phyloP scores from a whole-genome alignment of 1,140 invertebrate genomes.

The Araneus ventricosus region DNA sequence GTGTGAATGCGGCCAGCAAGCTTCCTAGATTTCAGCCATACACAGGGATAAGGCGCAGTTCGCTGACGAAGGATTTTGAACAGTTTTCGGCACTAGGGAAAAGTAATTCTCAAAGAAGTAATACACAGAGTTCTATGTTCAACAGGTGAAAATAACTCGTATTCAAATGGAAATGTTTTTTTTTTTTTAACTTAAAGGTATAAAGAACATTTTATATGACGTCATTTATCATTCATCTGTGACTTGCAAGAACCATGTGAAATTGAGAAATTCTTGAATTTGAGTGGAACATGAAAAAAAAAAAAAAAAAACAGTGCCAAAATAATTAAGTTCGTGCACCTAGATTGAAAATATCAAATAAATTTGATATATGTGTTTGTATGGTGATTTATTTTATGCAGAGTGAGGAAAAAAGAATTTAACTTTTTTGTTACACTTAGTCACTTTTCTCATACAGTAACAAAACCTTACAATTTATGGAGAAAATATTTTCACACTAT shows the following conservation, averaged over 20 bases:
- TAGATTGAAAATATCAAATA: neutral
- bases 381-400: neutral
- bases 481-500: neutral
- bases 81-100: slow-evolving; percentile 41
- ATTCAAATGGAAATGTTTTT: neutral
- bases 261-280: neutral
- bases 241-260: neutral
- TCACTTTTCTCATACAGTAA: neutral
- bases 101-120: slow-evolving; percentile 10
- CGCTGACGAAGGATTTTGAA: slow-evolving; percentile 55
- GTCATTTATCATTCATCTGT: neutral
- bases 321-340: neutral
- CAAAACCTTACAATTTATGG: neutral
- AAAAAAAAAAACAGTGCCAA: slow-evolving; percentile 28
- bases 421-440: neutral
- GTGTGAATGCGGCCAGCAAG: slow-evolving; percentile 35
- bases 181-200: neutral
- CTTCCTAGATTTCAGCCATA: slow-evolving; percentile 63
- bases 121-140: slow-evolving; percentile 25
- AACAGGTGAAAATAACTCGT: slow-evolving; percentile 15
- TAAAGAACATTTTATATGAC: neutral
- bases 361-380: neutral
- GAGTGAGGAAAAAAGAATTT: neutral
- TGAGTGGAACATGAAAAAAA: neutral
- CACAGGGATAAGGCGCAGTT: slow-evolving; percentile 28